Conservation (phyloP, 1,140 invertebrate genomes). For the Harlomillsia oculata region DNA sequence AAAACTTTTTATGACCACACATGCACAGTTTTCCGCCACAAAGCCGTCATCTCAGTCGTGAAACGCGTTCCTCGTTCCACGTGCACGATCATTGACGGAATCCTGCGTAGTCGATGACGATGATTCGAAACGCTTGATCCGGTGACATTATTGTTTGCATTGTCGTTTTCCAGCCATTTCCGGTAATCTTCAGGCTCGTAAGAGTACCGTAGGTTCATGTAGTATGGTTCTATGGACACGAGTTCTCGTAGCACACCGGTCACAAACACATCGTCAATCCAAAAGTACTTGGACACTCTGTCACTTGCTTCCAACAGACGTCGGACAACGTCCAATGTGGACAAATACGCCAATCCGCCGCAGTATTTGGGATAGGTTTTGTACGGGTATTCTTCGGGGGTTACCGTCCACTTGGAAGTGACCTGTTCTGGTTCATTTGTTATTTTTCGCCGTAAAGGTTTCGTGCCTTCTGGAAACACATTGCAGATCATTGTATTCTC, state of each 20-base stretch:
- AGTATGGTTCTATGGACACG: conserved; percentile 36
- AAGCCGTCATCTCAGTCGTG: conserved; percentile 29
- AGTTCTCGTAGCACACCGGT: conserved; percentile 42
- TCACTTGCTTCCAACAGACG: conserved; percentile 37
- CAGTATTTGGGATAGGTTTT: conserved; percentile 41
- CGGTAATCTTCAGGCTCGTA: conserved; percentile 37
- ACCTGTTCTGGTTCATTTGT: not conserved
- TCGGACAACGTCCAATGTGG: conserved; percentile 55
- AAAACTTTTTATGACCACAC: conserved; percentile 21
- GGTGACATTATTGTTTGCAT: too few relatives aligned
- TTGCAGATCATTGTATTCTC: conserved; percentile 39
- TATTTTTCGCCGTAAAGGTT: conserved; percentile 9
- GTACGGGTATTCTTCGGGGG: conserved; percentile 37
- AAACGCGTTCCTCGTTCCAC: conserved; percentile 26
- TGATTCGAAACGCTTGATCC: too few relatives aligned
- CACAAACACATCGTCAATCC: conserved; percentile 48
- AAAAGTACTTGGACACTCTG: conserved; percentile 42
- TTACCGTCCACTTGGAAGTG: conserved; percentile 42
- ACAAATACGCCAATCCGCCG: conserved; percentile 50
- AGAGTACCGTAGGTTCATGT: conserved; percentile 40
- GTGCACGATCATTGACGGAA: conserved; percentile 33
- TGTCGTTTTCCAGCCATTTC: conserved; percentile 36
- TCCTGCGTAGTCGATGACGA: conserved; percentile 20
- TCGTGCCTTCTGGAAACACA: conserved; percentile 39
- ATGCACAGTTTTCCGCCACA: conserved; percentile 34